Percentiles rank a stretch among this genome's conserved stretches.
Conservation (phyloP, 2,113 vertebrate genomes). For the Nothobranchius kuhntae region DNA sequence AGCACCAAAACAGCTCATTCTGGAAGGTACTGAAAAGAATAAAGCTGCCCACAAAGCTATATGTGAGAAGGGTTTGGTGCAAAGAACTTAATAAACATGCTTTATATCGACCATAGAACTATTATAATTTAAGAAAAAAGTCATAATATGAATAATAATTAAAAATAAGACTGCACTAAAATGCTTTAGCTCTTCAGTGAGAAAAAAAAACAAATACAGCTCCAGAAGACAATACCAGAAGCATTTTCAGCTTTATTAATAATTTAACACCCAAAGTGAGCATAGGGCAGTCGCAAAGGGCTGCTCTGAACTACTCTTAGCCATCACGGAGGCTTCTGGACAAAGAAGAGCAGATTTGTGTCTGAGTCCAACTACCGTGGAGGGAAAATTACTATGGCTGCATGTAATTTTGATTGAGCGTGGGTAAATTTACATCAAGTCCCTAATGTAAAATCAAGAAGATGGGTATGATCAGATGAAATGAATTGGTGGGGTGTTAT, state of each 20-base stretch:
- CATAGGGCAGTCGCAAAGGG: constrained; percentile 52
- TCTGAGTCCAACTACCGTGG: constrained; percentile 33
- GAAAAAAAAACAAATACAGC: constrained; percentile 58
- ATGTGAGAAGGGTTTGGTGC: no score
- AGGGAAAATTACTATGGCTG: not conserved
- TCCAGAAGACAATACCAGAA: constrained; percentile 59
- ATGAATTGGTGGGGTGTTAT: constrained; percentile 42
- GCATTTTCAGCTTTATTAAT: constrained; percentile 74
- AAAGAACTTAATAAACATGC: no score
- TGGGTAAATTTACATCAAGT: constrained; percentile 51
- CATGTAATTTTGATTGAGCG: constrained; percentile 44
- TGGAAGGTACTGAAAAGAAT: no score
- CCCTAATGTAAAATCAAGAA: constrained; percentile 63
- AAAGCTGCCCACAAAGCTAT: no score
- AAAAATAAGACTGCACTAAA: constrained; percentile 25
- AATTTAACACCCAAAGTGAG: constrained; percentile 75
- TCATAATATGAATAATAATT: no score
- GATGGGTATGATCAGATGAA: constrained; percentile 46
- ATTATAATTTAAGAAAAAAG: no score
- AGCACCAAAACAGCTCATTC: no score
- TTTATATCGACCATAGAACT: no score
- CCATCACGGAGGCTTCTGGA: constrained; percentile 44
- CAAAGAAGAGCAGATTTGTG: constrained; percentile 34
- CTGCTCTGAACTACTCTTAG: constrained; percentile 61
- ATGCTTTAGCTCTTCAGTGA: constrained; percentile 41